Base-by-base conservation (phyloP, 2,888 invertebrate genomes). In the Pammene aurita region DNA sequence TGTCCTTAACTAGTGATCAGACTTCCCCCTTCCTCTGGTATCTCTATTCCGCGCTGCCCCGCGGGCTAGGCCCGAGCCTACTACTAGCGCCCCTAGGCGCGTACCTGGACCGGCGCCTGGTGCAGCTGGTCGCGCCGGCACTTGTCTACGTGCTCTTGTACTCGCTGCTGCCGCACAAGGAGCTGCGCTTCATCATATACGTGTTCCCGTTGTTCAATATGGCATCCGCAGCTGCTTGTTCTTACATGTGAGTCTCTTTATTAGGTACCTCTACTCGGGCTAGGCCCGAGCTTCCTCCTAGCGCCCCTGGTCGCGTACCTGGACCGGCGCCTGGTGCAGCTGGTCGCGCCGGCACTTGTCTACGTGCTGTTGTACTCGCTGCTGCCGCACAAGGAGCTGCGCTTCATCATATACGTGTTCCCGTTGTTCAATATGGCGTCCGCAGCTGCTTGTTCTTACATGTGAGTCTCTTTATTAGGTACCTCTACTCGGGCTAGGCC, bases 341-440 rank as follows among this genome's bases (percentile, higher is more conserved):
- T 97, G 58, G 93, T 95, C 5, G 87, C 96, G 13, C 96, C 97
- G 18, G 95, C 96, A 2, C 76, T 97, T 65, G 86, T 94, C 44
- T 99, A 98, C 90, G 95, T 99, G 66, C 82, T 96, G 38, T 84
- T 98, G n/a, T 99, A 97, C 86, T 99, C 99, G 10, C 94, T 98
- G 82, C 90, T 99, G 73, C 99, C 99, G 0, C 99, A 99, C 85
- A 99, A 99, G 86, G 99, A 99, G 89, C 93, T 99, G 46, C 94
- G 99, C 63, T 99, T 99, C 88, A 98, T 99, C 76, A 97, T 99
- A 76, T 99, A 99, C 84, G 96, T 97, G n/a, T 96, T 99, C 84
- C 99, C 99, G 13, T 89, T 99, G 76, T 93, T 99, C 70, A 99
- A 99, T 90, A 94, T 97, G 74, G 95, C 96, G 11, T 97, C 97